phyloP scores from a whole-genome alignment of 1,140 invertebrate species.

The Drosophila mayri region DNA sequence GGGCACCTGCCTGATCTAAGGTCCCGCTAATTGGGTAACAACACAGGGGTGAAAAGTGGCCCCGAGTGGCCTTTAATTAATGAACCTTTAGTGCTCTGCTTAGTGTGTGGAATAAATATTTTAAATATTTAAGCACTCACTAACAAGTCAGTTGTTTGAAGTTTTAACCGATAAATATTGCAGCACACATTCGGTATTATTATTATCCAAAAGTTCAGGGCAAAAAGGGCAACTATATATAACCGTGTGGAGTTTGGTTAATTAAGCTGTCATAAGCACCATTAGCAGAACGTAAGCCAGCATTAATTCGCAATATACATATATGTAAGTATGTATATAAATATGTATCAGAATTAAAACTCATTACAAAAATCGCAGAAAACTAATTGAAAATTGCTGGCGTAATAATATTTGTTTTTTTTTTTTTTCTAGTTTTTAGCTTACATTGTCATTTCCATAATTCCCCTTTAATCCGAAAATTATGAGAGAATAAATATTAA shows the following conservation, averaged over 20 bases:
- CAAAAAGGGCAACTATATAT: constrained; percentile 4
- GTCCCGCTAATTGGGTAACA: constrained; percentile 25
- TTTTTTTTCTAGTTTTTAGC: constrained; percentile 13
- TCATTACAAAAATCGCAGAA: constrained; percentile 26
- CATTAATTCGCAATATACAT: constrained; percentile 30
- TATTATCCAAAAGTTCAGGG: constrained; percentile 1
- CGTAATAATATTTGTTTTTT: constrained; percentile 14
- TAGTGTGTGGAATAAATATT: neutral
- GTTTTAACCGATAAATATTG: constrained; percentile 8
- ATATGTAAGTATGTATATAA: neutral
- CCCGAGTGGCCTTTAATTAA: constrained; percentile 28
- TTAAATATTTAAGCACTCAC: constrained; percentile 5
- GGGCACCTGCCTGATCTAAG: constrained; percentile 1
- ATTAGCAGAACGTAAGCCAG: constrained; percentile 30
- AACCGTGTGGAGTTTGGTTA: constrained; percentile 16
- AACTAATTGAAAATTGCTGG: constrained; percentile 50
- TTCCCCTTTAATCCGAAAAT: constrained; percentile 57
- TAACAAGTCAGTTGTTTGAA: constrained; percentile 6
- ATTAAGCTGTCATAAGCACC: constrained; percentile 44
- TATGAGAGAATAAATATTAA: constrained; percentile 40
- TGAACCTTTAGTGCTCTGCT: neutral
- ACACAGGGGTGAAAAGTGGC: neutral
- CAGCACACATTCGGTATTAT: neutral
- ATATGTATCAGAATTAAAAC: constrained; percentile 25
- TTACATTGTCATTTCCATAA: constrained; percentile 48